Evolutionary conservation across 2,888 invertebrate genomes (phyloP).

Genomic region (Hypsopygia costalis): DNA sequence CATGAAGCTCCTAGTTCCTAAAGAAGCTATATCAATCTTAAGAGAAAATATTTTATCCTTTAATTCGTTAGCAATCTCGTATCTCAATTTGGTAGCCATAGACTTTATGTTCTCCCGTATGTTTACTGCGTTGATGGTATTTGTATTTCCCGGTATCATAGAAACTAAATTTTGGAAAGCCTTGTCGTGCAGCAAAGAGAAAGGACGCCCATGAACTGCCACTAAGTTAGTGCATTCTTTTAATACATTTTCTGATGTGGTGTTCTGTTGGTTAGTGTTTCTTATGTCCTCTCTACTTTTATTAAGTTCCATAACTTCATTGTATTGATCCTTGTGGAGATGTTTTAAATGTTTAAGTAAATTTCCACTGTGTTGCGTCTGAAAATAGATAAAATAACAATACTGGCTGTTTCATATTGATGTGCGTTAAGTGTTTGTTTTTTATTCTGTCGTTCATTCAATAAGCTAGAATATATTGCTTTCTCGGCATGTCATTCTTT

Average conservation of each 20-base stretch:
- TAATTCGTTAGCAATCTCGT: background rate
- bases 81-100: background rate
- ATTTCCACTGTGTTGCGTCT: no score
- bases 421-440: no score
- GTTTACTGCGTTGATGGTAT: background rate
- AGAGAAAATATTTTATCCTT: background rate
- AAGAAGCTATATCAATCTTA: constrained; percentile 3
- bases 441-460: no score
- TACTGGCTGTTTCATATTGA: no score
- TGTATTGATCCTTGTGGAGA: no score
- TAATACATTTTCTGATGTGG: constrained; percentile 1
- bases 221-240: constrained; percentile 13
- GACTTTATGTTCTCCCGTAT: background rate
- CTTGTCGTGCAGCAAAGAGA: constrained; percentile 11
- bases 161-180: constrained; percentile 13
- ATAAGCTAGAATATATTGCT: no score
- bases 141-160: constrained; percentile 4
- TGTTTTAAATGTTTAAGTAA: background rate
- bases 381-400: no score
- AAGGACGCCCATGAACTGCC: constrained; percentile 14
- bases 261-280: background rate
- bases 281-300: no score
- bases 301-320: no score
- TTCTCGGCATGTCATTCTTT: no score
- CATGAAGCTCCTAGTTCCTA: constrained; percentile 1